phyloP scores from a whole-genome alignment of 2,888 invertebrate species.

The Conops quadrifasciatus region DNA sequence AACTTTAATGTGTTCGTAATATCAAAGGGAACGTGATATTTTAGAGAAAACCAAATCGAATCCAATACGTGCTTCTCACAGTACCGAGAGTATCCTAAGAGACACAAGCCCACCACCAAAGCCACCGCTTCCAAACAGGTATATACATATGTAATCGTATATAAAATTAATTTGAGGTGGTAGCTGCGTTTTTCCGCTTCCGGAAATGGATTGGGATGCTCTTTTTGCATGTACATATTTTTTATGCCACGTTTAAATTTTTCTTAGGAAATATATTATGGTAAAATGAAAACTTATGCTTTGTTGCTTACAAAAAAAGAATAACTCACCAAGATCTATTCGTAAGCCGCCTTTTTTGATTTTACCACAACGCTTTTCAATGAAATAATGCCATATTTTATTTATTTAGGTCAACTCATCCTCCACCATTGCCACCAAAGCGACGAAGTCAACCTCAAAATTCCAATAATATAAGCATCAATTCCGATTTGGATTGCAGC shows the following conservation, averaged over 20 bases:
- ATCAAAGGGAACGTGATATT: conserved; percentile 61
- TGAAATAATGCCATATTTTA: neutral
- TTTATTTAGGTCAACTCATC: conserved; percentile 66
- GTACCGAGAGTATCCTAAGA: conserved; percentile 80
- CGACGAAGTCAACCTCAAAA: conserved; percentile 67
- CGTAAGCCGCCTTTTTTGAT: neutral
- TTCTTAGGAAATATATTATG: too few relatives aligned
- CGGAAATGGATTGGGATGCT: too few relatives aligned
- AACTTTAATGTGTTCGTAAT: conserved; percentile 6
- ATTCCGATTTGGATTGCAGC: conserved; percentile 60
- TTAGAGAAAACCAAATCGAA: conserved; percentile 66
- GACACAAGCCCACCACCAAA: conserved; percentile 84
- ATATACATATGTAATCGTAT: too few relatives aligned
- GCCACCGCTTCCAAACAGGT: conserved; percentile 86
- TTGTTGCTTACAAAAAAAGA: neutral
- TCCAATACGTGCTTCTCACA: conserved; percentile 79
- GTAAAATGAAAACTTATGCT: conserved; percentile 19
- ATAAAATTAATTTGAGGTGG: too few relatives aligned
- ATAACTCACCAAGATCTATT: conserved; percentile 6
- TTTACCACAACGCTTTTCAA: too few relatives aligned
- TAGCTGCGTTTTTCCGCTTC: too few relatives aligned
- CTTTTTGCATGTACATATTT: too few relatives aligned
- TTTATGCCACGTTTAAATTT: too few relatives aligned
- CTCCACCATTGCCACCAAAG: conserved; percentile 83
- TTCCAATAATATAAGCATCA: conserved; percentile 57